Base-by-base conservation (phyloP, 2,797 vertebrate species). In the Threskiornis aethiopicus region DNA sequence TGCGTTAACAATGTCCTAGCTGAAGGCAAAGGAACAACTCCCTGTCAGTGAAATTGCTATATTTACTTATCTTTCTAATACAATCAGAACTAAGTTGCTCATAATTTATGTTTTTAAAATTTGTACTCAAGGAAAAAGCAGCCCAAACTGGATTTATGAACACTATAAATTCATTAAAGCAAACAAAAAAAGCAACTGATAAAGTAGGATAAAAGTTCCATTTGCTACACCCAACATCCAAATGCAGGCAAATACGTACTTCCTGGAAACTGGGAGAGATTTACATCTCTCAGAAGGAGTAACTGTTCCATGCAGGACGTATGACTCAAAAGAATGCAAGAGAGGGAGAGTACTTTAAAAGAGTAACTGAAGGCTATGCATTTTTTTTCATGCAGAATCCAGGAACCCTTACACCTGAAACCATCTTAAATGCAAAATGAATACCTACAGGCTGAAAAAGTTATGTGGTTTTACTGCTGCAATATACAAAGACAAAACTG, bases 391-490 rank as follows among this genome's bases (percentile, higher is more conserved):
- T 67, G n/a, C 11, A 87, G 64, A 80, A 62, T 73, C 31, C 18
- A 76, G 18, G 47, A 92, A 52, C 22, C 7, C 15, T 85, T 92
- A 72, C 31, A 95, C 67, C 84, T 95, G 67, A 95, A 95, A 80
- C 22, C 29, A 83, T 46, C 64, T 65, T 80, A 87, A 84, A 93
- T 52, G 51, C 44, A 84, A 89, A 95, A 83, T 52, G 0, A 66
- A 44, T 77, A 82, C 31, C 81, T 62, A 49, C 7, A 5, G 37
- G 69, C 77, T 83, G 35, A 44, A 90, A 87, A 82, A 95, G 51
- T 35, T 9, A 65, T 7, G 35, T 42, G 35, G 19, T 81, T 94
- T 89, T 73, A 93, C 25, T 80, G 66, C 67, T 64, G 42, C 70
- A 92, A 82, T 70, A 82, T 33, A 37, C 42, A 66, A 79, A 76